These are phyloP conservation scores for Zoanthus sansibaricus DNA, from an alignment of 92 coral and sea anemone species.

Conservation along the genomic window DNA sequence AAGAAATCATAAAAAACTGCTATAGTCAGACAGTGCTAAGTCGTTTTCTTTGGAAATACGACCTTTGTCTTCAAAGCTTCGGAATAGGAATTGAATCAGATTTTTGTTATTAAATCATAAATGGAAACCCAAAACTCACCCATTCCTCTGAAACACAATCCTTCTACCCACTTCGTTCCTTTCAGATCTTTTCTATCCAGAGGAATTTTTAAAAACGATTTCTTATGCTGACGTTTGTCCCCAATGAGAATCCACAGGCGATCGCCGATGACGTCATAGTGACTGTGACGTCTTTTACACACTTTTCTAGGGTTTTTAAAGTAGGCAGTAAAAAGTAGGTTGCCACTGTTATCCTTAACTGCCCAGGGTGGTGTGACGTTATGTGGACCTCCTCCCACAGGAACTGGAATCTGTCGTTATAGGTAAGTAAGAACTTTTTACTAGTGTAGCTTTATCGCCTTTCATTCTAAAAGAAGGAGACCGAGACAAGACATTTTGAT, in stretches of 20 bases:
- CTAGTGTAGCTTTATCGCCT: too few relatives aligned
- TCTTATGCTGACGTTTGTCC: not conserved
- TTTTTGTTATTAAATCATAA: not conserved
- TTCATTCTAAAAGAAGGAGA: too few relatives aligned
- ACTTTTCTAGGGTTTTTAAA: slow-evolving; percentile 45
- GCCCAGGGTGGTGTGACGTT: slow-evolving; percentile 32
- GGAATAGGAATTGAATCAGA: not conserved
- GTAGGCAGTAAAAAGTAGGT: slow-evolving; percentile 48
- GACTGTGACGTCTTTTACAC: slow-evolving; percentile 2
- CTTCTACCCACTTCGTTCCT: slow-evolving; percentile 52
- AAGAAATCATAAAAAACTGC: too few relatives aligned
- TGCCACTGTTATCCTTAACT: not conserved
- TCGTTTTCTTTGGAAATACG: not conserved
- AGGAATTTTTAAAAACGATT: slow-evolving; percentile 17
- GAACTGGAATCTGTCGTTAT: slow-evolving; percentile 8
- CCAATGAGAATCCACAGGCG: slow-evolving; percentile 40
- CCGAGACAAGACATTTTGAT: too few relatives aligned
- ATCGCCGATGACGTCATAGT: slow-evolving; percentile 10
- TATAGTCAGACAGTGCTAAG: too few relatives aligned
- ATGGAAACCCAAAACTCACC: slow-evolving; percentile 8
- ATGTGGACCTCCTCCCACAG: not conserved
- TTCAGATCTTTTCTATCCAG: slow-evolving; percentile 23
- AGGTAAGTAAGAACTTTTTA: not conserved
- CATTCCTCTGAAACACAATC: slow-evolving; percentile 47
- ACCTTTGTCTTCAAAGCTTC: not conserved